These are phyloP conservation scores for Caenorhabditis doughertyi DNA, from an alignment of 2,888 invertebrate species.

Conservation along the genomic window DNA sequence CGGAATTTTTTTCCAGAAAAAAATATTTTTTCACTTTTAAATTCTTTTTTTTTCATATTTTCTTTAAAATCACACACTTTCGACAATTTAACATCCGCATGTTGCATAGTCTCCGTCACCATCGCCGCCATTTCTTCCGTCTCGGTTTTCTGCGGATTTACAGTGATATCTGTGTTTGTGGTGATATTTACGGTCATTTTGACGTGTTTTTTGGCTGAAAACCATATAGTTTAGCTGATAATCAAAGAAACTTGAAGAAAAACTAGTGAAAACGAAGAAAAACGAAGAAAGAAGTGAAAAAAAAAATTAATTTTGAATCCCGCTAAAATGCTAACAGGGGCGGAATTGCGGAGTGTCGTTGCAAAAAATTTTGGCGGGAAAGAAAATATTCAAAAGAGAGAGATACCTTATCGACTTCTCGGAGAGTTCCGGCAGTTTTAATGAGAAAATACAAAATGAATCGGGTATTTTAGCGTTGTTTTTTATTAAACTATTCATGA, in stretches of 20 bases:
- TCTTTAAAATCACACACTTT: constrained; percentile 52
- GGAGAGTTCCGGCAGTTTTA: neutral
- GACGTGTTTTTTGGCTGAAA: neutral
- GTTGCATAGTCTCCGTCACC: constrained; percentile 52
- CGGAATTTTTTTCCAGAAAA: neutral
- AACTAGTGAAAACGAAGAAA: neutral
- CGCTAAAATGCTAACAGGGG: neutral
- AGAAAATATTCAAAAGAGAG: neutral
- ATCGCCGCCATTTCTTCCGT: neutral
- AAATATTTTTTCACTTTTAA: neutral
- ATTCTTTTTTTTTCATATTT: neutral
- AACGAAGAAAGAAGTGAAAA: neutral
- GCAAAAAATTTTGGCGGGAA: constrained; percentile 6
- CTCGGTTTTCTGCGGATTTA: constrained; percentile 15
- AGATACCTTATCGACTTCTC: neutral
- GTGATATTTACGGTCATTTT: constrained; percentile 44
- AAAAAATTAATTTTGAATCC: neutral
- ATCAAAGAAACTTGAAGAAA: neutral
- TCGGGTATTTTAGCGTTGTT: too few relatives aligned
- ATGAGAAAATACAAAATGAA: too few relatives aligned
- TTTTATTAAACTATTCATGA: too few relatives aligned
- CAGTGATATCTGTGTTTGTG: constrained; percentile 12
- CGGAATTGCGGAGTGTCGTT: constrained; percentile 14
- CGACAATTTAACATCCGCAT: constrained; percentile 56
- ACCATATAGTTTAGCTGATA: neutral